Percentiles rank a stretch among this genome's conserved stretches.
These are phyloP conservation scores for Mormyrus lacerda DNA, from an alignment of 2,113 vertebrate genomes.

Conservation along the genomic window DNA sequence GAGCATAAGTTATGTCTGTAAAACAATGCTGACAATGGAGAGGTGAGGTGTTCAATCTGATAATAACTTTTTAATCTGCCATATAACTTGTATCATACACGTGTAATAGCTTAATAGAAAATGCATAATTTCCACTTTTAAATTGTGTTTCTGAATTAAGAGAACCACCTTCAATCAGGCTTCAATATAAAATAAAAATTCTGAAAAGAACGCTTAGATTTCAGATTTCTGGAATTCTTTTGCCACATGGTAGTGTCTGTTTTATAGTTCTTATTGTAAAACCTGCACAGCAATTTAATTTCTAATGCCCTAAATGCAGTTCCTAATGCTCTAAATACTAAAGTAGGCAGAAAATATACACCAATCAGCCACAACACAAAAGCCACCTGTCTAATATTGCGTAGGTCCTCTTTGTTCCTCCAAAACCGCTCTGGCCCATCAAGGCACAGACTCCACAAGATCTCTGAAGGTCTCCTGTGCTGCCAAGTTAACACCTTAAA, in stretches of 20 bases:
- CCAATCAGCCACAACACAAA: not conserved
- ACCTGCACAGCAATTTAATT: not conserved
- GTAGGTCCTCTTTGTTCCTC: not conserved
- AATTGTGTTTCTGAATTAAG: not conserved
- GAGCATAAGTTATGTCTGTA: not conserved
- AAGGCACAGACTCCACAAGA: not conserved
- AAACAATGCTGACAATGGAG: not conserved
- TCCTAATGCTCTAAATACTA: not conserved
- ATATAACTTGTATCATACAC: not conserved
- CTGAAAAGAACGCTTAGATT: not conserved
- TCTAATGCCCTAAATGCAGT: not conserved
- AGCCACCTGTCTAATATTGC: not conserved
- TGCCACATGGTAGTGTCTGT: not conserved
- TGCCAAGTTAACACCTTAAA: not conserved
- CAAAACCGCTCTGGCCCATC: not conserved
- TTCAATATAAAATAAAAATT: not conserved
- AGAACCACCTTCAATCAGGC: not conserved
- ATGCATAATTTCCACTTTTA: not conserved
- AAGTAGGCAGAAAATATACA: not conserved
- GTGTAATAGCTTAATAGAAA: not conserved
- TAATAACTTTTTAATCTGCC: not conserved
- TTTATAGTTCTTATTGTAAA: not conserved
- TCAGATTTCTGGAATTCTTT: not conserved
- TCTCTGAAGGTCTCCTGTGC: not conserved
- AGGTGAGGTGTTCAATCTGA: not conserved